phyloP scores from a whole-genome alignment of 1,140 invertebrate species.

The Phymastichus coffea region DNA sequence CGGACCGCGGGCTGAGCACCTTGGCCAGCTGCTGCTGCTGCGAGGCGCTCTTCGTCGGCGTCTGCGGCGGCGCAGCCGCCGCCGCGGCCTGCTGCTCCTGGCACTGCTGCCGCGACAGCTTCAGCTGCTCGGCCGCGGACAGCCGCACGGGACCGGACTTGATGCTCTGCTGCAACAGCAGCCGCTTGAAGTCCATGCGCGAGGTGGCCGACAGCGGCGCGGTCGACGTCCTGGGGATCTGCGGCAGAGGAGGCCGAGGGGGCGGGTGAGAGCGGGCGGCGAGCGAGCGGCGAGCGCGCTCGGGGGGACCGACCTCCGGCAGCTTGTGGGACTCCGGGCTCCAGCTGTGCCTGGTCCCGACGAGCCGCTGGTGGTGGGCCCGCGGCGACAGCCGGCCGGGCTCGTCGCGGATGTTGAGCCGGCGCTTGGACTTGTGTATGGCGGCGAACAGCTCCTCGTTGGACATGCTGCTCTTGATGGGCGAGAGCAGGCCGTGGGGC shows the following conservation, averaged over 20 bases:
- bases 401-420: constrained; percentile 67
- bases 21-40: constrained; percentile 63
- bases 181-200: constrained; percentile 77
- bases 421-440: constrained; percentile 76
- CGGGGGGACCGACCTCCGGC: constrained; percentile 41
- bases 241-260: no score
- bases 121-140: constrained; percentile 81
- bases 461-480: constrained; percentile 71
- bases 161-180: constrained; percentile 70
- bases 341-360: constrained; percentile 51
- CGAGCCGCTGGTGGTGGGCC: constrained; percentile 26
- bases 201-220: constrained; percentile 64
- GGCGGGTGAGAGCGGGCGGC: no score
- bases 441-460: constrained; percentile 76
- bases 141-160: constrained; percentile 65
- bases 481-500: constrained; percentile 59
- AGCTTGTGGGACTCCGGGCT: constrained; percentile 48
- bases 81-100: constrained; percentile 46
- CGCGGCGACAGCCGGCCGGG: constrained; percentile 59
- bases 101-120: constrained; percentile 64
- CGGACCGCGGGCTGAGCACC: constrained; percentile 67
- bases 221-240: constrained; percentile 41
- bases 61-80: constrained; percentile 53
- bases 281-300: no score
- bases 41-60: constrained; percentile 55